phyloP scores from a whole-genome alignment of 2,797 vertebrate genomes.

The Phrynocephalus guinanensis region DNA sequence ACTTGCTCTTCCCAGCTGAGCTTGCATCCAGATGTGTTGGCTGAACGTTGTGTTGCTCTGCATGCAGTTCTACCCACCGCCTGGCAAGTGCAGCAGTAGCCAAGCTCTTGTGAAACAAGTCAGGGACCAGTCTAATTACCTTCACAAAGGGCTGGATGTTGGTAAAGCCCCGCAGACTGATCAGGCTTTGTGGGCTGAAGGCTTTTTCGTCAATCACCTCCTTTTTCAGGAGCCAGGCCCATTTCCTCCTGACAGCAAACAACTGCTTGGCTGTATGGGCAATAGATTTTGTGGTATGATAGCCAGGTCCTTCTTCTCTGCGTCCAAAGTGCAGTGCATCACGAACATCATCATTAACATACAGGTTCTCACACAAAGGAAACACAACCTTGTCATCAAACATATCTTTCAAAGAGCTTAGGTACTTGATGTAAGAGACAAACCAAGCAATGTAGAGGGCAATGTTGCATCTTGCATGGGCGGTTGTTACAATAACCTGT shows the following conservation, averaged over 20 bases:
- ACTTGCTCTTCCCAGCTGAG: accelerated
- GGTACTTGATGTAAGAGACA: conserved; percentile 60
- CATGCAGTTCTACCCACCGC: conserved; percentile 59
- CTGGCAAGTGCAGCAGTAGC: conserved; percentile 46
- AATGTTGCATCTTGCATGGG: accelerated
- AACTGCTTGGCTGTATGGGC: conserved; percentile 53
- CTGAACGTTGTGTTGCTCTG: conserved; percentile 30
- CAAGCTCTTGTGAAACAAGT: conserved; percentile 69
- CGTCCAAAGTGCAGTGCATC: background rate
- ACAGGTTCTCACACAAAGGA: conserved; percentile 67
- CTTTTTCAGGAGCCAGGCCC: conserved; percentile 66
- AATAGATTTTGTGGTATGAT: conserved; percentile 45
- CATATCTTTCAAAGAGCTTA: conserved; percentile 57
- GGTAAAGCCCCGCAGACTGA: conserved; percentile 2
- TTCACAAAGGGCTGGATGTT: conserved; percentile 18
- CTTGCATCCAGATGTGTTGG: background rate
- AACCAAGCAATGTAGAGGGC: conserved; percentile 60
- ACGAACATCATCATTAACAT: conserved; percentile 55
- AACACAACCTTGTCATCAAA: conserved; percentile 61
- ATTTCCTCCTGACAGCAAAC: conserved; percentile 55
- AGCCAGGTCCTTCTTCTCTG: background rate
- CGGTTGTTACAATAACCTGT: background rate
- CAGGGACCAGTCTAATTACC: conserved; percentile 62
- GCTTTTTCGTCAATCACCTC: accelerated
- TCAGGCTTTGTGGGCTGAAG: conserved; percentile 50